Evolutionary conservation across 2,797 vertebrate species (phyloP).

Genomic region (Streptopelia turtur): DNA sequence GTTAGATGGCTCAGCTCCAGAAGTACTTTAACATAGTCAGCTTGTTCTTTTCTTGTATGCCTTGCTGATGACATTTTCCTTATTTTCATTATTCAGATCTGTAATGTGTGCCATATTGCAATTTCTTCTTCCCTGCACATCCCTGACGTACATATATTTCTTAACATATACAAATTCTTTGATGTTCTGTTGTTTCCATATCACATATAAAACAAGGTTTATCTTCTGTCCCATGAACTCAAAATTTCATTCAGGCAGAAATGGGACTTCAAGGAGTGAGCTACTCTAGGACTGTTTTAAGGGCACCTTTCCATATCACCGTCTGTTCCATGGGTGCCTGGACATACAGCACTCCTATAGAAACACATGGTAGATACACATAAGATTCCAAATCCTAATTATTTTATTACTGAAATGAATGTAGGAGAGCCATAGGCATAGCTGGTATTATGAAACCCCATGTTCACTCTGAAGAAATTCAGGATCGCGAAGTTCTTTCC

Average conservation of each 20-base stretch:
- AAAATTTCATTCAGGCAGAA: neutral
- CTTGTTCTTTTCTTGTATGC: conserved; percentile 2
- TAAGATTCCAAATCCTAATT: neutral
- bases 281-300: neutral
- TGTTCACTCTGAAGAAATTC: neutral
- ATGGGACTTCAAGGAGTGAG: neutral
- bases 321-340: neutral
- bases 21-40: neutral
- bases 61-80: conserved; percentile 7
- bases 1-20: conserved; percentile 28
- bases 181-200: neutral
- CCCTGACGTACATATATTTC: neutral
- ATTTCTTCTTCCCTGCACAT: neutral
- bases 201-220: neutral
- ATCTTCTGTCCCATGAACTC: neutral
- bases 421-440: neutral
- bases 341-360: neutral
- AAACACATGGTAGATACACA: neutral
- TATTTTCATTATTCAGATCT: neutral
- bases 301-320: neutral
- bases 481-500: neutral
- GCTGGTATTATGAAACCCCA: neutral
- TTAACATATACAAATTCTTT: neutral
- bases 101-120: neutral
- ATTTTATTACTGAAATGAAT: neutral